A percentile compares a stretch with the other conserved stretches of the same genome.
Evolutionary conservation across 2,113 vertebrate genomes (phyloP).

Genomic region (Thunnus thynnus): DNA sequence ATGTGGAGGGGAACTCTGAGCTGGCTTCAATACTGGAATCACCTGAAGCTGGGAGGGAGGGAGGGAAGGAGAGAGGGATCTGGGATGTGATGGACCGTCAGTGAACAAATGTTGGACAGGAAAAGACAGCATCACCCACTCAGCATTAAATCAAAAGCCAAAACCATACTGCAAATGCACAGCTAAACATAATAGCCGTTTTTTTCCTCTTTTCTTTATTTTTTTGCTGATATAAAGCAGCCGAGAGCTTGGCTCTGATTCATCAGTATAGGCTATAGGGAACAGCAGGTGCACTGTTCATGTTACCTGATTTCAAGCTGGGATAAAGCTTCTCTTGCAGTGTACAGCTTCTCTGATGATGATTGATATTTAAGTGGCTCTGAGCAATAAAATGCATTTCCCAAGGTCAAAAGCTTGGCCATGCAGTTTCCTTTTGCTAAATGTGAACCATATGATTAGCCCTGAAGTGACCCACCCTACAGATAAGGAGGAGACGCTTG

Average conservation of each 20-base stretch:
- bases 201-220: neutral
- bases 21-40: slow-evolving; percentile 57
- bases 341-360: slow-evolving; percentile 40
- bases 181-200: slow-evolving; percentile 22
- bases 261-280: slow-evolving; percentile 1
- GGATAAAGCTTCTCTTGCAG: slow-evolving; percentile 22
- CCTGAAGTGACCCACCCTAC: slow-evolving; percentile 19
- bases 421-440: slow-evolving; percentile 34
- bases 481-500: neutral
- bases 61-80: neutral
- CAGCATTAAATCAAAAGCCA: neutral
- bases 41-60: slow-evolving; percentile 48
- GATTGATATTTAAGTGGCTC: slow-evolving; percentile 60
- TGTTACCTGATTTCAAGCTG: slow-evolving; percentile 45
- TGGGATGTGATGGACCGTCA: slow-evolving; percentile 23
- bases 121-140: neutral
- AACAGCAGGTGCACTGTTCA: slow-evolving; percentile 13
- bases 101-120: slow-evolving; percentile 22
- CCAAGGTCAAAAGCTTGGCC: slow-evolving; percentile 75
- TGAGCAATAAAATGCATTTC: slow-evolving; percentile 62
- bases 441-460: slow-evolving; percentile 25
- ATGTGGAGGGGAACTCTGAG: slow-evolving; percentile 67
- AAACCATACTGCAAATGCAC: slow-evolving; percentile 21
- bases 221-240: slow-evolving; percentile 35
- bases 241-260: slow-evolving; percentile 30